Evolutionary conservation across 1,140 invertebrate species (phyloP).

Genomic region (Amphibalanus amphitrite): DNA sequence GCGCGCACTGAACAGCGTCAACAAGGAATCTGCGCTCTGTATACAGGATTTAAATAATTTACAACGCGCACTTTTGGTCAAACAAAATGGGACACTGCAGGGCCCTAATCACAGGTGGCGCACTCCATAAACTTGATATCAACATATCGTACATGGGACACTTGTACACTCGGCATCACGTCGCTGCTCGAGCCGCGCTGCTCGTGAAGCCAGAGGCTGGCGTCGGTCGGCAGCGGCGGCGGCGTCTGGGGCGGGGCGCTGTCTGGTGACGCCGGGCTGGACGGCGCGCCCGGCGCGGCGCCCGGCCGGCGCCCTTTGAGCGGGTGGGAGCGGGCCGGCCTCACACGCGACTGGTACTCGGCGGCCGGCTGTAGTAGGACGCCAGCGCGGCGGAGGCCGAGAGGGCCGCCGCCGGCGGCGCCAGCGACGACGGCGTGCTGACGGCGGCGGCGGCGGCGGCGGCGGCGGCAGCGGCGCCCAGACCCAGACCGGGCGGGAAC

Average conservation of each 20-base stretch:
- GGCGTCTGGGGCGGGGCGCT: too few species aligned
- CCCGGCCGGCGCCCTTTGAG: background rate
- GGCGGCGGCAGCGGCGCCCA: slow-evolving; percentile 8
- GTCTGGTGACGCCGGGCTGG: too few species aligned
- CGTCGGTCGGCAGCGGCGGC: too few species aligned
- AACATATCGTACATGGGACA: background rate
- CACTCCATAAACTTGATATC: background rate
- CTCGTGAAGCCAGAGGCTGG: too few species aligned
- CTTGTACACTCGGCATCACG: background rate
- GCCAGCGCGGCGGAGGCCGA: slow-evolving; percentile 12
- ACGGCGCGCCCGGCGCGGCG: too few species aligned
- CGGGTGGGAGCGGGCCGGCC: background rate
- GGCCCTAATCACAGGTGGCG: background rate
- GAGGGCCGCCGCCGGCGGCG: slow-evolving; percentile 8
- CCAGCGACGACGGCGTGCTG: slow-evolving; percentile 4
- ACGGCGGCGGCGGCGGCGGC: background rate
- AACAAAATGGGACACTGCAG: background rate
- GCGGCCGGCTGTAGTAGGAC: slow-evolving; percentile 4
- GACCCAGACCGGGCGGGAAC: slow-evolving; percentile 17
- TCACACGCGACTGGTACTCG: background rate
- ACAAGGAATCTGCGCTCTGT: background rate
- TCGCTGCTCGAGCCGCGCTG: too few species aligned
- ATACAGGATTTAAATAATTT: background rate
- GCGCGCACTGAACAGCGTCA: background rate
- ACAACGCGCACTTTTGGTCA: background rate